Evolutionary conservation across 2,888 invertebrate genomes (phyloP).

Genomic region (Scaptomyza parva): DNA sequence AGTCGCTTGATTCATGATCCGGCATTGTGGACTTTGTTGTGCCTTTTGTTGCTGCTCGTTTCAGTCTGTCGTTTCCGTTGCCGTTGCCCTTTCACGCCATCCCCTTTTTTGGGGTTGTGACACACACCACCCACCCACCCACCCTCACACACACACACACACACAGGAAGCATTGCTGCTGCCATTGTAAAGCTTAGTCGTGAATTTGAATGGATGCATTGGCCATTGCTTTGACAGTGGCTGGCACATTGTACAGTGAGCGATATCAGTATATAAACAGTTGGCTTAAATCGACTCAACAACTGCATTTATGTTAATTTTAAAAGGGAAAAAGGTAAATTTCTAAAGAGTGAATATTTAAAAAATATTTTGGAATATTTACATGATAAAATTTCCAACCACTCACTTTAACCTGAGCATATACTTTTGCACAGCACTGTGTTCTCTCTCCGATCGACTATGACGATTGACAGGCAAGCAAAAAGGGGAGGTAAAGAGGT

Average conservation of each 20-base stretch:
- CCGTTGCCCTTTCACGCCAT: constrained; percentile 28
- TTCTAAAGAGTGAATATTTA: too few species aligned
- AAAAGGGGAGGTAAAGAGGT: constrained; percentile 18
- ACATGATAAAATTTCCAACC: too few species aligned
- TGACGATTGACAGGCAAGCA: constrained; percentile 21
- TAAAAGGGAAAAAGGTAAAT: too few species aligned
- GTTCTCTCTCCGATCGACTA: constrained; percentile 40
- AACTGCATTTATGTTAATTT: neutral
- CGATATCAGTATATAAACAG: neutral
- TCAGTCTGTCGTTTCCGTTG: constrained; percentile 36
- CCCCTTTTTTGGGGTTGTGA: constrained; percentile 27
- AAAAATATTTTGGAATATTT: too few species aligned
- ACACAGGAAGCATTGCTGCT: constrained; percentile 50
- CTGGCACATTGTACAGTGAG: constrained; percentile 24
- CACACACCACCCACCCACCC: constrained; percentile 18
- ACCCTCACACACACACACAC: too few species aligned
- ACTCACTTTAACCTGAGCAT: neutral
- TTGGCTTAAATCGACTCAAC: neutral
- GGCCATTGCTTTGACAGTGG: constrained; percentile 14
- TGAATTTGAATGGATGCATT: constrained; percentile 58
- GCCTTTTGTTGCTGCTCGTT: constrained; percentile 40
- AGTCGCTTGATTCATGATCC: constrained; percentile 82
- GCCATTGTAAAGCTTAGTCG: constrained; percentile 49
- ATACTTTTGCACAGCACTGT: constrained; percentile 3
- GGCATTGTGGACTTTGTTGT: constrained; percentile 53